Percentiles rank a stretch among this genome's conserved stretches.
phyloP scores from a whole-genome alignment of 2,888 invertebrate species.

The Aplocera efformata region DNA sequence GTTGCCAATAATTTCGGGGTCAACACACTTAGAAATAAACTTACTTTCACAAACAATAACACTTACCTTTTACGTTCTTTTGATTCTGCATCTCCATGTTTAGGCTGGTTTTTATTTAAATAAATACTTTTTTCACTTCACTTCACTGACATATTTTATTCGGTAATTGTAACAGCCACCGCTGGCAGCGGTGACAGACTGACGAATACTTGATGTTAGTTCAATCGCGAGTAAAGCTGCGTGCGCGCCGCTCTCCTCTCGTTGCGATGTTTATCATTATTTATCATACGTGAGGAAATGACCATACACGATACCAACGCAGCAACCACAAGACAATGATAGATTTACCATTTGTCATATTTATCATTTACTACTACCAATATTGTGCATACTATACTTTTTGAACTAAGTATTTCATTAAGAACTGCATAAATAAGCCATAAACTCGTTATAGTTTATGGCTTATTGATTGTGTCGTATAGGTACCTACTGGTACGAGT shows the following conservation, averaged over 20 bases:
- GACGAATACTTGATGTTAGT: not conserved
- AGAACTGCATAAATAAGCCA: too few species aligned
- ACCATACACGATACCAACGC: not conserved
- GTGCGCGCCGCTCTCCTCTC: conserved; percentile 10
- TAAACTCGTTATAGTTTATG: too few species aligned
- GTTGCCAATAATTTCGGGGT: conserved; percentile 2
- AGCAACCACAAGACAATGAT: conserved; percentile 2
- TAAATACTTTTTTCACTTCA: conserved; percentile 4
- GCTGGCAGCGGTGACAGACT: conserved; percentile 2
- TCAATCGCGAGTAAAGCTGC: conserved; percentile 8
- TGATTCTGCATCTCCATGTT: conserved; percentile 10
- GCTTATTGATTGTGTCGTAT: too few species aligned
- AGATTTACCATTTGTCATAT: not conserved
- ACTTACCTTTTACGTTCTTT: conserved; percentile 15
- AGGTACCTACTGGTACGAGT: too few species aligned
- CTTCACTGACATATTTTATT: conserved; percentile 8
- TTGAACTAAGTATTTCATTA: too few species aligned
- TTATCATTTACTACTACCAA: too few species aligned
- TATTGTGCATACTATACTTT: too few species aligned
- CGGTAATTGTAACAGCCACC: not conserved
- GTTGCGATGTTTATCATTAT: conserved; percentile 4
- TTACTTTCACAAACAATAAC: conserved; percentile 7
- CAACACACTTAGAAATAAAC: conserved; percentile 3
- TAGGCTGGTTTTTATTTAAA: conserved; percentile 2
- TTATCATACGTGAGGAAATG: conserved; percentile 9